Evolutionary conservation across 1,140 invertebrate genomes (phyloP).

Genomic region (Ceratosolen fusciceps): DNA sequence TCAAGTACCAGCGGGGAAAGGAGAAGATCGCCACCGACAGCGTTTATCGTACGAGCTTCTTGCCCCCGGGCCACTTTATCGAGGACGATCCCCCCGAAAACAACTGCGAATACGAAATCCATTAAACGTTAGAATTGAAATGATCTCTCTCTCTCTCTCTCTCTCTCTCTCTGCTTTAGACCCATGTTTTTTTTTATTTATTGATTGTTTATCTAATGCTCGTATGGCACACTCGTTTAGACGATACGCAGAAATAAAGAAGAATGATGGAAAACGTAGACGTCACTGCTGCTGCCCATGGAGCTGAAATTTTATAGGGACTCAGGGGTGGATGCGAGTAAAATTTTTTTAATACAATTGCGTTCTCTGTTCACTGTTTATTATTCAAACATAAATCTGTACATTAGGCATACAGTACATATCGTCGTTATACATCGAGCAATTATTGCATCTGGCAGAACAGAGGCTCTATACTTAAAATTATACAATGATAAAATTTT

Average conservation of each 20-base stretch:
- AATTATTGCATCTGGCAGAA: conserved; percentile 49
- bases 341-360: too few relatives aligned
- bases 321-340: too few relatives aligned
- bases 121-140: too few relatives aligned
- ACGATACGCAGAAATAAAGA: background rate
- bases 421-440: conserved; percentile 51
- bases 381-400: conserved; percentile 55
- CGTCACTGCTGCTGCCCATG: too few relatives aligned
- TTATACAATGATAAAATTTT: conserved; percentile 53
- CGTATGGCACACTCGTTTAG: too few relatives aligned
- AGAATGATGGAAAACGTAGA: background rate
- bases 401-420: conserved; percentile 49
- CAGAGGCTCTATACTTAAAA: conserved; percentile 46
- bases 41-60: conserved; percentile 70
- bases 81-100: conserved; percentile 55
- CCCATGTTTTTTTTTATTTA: too few relatives aligned
- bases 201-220: too few relatives aligned
- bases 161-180: too few relatives aligned
- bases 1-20: conserved; percentile 62
- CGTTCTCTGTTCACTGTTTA: conserved; percentile 48
- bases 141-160: too few relatives aligned
- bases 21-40: conserved; percentile 68
- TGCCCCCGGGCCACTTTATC: conserved; percentile 67
- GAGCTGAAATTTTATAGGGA: too few relatives aligned
- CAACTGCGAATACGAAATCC: too few relatives aligned